These are phyloP conservation scores for Phyllotreta cruciferae DNA, from an alignment of 2,888 invertebrate genomes.

Conservation along the genomic window DNA sequence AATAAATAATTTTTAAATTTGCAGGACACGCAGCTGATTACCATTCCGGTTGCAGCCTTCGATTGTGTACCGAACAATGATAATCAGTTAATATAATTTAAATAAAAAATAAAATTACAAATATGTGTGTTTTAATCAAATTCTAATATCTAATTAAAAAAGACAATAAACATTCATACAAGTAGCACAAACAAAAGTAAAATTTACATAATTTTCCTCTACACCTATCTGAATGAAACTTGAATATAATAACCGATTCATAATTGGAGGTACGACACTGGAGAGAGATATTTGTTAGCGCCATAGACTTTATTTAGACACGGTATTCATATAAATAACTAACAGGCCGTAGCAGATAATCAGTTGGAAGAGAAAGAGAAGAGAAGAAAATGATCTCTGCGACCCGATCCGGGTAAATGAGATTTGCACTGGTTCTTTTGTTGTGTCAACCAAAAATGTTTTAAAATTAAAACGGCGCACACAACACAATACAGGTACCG, in stretches of 20 bases:
- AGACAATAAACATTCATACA: too few relatives aligned
- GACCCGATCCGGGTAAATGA: slow-evolving; percentile 33
- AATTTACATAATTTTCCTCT: too few relatives aligned
- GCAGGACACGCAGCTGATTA: too few relatives aligned
- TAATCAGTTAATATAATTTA: too few relatives aligned
- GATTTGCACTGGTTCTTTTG: slow-evolving; percentile 36
- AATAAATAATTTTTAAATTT: too few relatives aligned
- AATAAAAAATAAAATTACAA: too few relatives aligned
- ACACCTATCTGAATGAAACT: too few relatives aligned
- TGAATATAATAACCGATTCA: not conserved
- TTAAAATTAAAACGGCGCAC: slow-evolving; percentile 32
- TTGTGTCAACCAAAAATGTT: slow-evolving; percentile 35
- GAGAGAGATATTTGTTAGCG: slow-evolving; percentile 41
- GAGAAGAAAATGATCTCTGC: slow-evolving; percentile 36
- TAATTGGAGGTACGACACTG: slow-evolving; percentile 28
- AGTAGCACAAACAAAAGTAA: too few relatives aligned
- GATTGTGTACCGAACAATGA: too few relatives aligned
- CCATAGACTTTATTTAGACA: slow-evolving; percentile 49
- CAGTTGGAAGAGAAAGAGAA: slow-evolving; percentile 28
- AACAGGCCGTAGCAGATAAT: slow-evolving; percentile 47
- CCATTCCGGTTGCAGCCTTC: too few relatives aligned
- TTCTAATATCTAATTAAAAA: too few relatives aligned
- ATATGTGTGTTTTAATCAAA: too few relatives aligned
- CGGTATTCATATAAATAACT: slow-evolving; percentile 48
- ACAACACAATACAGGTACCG: slow-evolving; percentile 35